Evolutionary conservation across 2,888 invertebrate genomes (phyloP), one percentile per base, ranked within the genome.

Genomic region (Diploptera punctata): DNA sequence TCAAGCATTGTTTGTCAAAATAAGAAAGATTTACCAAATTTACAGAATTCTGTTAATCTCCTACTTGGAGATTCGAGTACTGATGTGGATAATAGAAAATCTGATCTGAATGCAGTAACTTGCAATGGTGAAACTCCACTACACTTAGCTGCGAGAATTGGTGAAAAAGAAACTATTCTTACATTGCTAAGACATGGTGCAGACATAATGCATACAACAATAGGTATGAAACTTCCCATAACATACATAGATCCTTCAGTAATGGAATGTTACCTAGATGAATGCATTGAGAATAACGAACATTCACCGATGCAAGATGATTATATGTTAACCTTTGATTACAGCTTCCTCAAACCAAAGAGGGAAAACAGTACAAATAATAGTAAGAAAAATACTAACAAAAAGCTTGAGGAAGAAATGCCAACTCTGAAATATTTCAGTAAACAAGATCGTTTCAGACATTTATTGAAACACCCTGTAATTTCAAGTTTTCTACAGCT

Each of bases 91-190:
- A 47, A 18, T 47, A n/a, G 24, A 18, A 21, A 5, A n/a, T 13
- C 18, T 26, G 65, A 65, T 16, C 7, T 65, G 13, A 24, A 65
- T 47, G 44, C 65, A 10, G 29, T 47, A 16, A 44, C 65, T 1
- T 21, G 21, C 1, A n/a, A 18, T 24, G 65, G 65, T 2, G 65
- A 65, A 18, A 65, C 65, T 3, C 44, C 65, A 2, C 18, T 65
- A 10, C 65, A 65, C 24, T n/a, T 65, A n/a, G 65, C 65, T 3
- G 65, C 65, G 2, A 38, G 65, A 38, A 43, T 65, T 21, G 65
- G 65, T 26, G 47, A 65, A 2, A 18, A 24, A 9, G 18, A 26
- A 18, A 65, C 65, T 3, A 33, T 65, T 1, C 26, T 65, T 9
- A 47, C 47, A 18, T 21, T 65, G 1, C 47, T 65, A 19, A 65